Conservation (phyloP, 2,797 vertebrate species). For the Acipenser ruthenus region DNA sequence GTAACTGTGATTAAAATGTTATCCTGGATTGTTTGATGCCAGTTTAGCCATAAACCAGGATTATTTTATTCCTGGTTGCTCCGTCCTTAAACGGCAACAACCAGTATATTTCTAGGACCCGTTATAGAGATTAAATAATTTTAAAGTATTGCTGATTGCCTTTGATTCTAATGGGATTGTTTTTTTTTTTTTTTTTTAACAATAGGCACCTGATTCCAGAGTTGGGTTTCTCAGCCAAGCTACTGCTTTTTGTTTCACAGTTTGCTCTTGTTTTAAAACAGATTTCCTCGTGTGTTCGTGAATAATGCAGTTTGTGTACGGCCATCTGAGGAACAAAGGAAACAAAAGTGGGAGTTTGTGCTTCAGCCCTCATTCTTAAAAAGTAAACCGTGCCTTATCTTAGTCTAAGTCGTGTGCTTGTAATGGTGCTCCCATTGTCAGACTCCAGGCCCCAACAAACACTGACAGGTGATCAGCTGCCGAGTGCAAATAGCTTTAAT, state of each 20-base stretch:
- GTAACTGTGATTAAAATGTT: constrained; percentile 38
- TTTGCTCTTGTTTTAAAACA: too few species aligned
- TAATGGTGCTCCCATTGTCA: constrained; percentile 16
- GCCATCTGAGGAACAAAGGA: neutral
- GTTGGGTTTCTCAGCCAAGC: too few species aligned
- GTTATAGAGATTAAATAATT: too few species aligned
- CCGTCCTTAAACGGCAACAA: constrained; percentile 7
- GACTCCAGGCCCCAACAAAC: constrained; percentile 31
- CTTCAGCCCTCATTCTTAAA: constrained; percentile 25
- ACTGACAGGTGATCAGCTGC: constrained; percentile 46
- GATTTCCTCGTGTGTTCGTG: too few species aligned
- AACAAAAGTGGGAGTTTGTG: neutral
- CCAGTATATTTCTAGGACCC: too few species aligned
- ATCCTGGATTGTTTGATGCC: constrained; percentile 40
- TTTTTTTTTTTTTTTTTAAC: neutral
- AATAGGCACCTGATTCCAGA: too few species aligned
- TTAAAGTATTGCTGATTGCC: neutral
- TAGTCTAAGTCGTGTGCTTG: constrained; percentile 22
- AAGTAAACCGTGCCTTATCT: constrained; percentile 30
- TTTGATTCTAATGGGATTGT: neutral
- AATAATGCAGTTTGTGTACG: too few species aligned
- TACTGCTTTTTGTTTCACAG: too few species aligned
- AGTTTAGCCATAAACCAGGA: constrained; percentile 35
- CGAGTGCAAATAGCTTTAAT: constrained; percentile 43
- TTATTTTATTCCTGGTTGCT: constrained; percentile 54